Percentiles rank a stretch among this genome's conserved stretches.
Evolutionary conservation across 2,888 invertebrate species (phyloP).

Genomic region (Tachina grossa): DNA sequence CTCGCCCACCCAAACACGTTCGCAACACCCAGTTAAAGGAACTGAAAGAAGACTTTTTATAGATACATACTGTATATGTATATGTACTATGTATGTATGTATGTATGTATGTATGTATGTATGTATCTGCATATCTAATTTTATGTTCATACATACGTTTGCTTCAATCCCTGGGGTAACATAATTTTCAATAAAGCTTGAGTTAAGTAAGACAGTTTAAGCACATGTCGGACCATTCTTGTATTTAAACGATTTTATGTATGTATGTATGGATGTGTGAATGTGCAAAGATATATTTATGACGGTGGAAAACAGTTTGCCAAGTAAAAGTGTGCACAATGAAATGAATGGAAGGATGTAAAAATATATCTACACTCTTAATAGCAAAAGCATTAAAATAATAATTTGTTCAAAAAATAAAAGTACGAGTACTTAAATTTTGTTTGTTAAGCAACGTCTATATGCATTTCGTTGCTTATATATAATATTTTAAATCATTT

Average conservation of each 20-base stretch:
- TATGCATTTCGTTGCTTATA: too few relatives aligned
- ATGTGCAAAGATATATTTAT: background rate
- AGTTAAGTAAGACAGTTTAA: slow-evolving; percentile 56
- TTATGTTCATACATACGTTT: background rate
- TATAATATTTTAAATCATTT: too few relatives aligned
- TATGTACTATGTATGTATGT: background rate
- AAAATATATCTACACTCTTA: too few relatives aligned
- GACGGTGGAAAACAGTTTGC: background rate
- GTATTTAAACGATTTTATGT: background rate
- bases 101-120: background rate
- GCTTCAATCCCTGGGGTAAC: slow-evolving; percentile 64
- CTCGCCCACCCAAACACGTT: slow-evolving; percentile 8
- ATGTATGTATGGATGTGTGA: background rate
- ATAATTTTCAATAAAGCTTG: slow-evolving; percentile 69
- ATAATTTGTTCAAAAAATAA: too few relatives aligned
- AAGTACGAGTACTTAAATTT: too few relatives aligned
- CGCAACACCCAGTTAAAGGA: slow-evolving; percentile 14
- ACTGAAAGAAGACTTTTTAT: slow-evolving; percentile 13
- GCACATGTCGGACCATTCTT: slow-evolving; percentile 38
- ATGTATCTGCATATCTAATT: background rate
- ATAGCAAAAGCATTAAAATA: too few relatives aligned
- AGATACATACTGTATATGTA: background rate
- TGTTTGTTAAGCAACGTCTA: too few relatives aligned
- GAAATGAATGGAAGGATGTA: too few relatives aligned
- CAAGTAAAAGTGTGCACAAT: background rate